These are phyloP conservation scores for Zoanthus gigantus DNA, from an alignment of 92 coral and sea anemone species.

Conservation along the genomic window DNA sequence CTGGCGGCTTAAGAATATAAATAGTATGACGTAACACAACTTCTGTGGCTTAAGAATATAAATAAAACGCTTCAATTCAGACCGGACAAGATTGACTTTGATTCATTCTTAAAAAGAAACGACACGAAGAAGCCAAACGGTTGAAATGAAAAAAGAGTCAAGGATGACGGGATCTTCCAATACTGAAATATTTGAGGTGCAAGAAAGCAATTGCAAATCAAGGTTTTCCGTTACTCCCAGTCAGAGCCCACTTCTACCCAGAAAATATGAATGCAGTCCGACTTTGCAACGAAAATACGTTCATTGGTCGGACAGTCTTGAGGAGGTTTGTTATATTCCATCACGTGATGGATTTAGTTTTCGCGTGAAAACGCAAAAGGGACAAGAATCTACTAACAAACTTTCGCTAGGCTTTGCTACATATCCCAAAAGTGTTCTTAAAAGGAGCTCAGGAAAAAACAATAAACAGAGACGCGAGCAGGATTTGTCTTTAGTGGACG, in stretches of 20 bases:
- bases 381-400: neutral
- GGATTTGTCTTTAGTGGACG: neutral
- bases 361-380: neutral
- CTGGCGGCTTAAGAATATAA: no score
- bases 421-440: conserved; percentile 24
- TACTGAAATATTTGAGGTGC: neutral
- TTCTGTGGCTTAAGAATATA: no score
- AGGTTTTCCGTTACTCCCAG: conserved; percentile 3
- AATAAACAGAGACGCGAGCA: conserved; percentile 2
- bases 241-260: neutral
- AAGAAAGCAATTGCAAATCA: neutral
- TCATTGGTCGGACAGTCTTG: conserved; percentile 28
- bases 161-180: neutral
- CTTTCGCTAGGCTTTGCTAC: neutral
- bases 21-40: no score
- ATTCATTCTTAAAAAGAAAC: no score
- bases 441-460: neutral
- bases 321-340: neutral
- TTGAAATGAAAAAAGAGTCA: neutral
- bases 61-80: no score
- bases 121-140: no score
- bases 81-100: no score
- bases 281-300: conserved; percentile 5
- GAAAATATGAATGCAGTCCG: neutral
- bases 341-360: conserved; percentile 10